Evolutionary conservation across 1,140 invertebrate species (phyloP), one percentile per base, ranked within the genome.

Genomic region (Drosophila burlai): DNA sequence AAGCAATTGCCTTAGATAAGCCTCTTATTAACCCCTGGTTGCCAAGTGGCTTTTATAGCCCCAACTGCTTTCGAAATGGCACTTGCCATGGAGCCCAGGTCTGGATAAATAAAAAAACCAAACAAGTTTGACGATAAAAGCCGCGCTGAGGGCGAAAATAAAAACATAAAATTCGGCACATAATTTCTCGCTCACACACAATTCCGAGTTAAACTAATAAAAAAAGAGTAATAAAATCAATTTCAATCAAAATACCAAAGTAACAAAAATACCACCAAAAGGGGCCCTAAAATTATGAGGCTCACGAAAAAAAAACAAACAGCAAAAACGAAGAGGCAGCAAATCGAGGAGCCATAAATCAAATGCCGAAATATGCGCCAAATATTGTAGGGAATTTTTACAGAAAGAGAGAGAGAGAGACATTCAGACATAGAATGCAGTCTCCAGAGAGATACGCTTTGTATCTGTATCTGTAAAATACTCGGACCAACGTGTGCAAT

Each of bases 151-250:
- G 71, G 76, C 64, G 76, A 64, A 83, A 80, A 84, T 84, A 61
- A 76, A 83, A 72, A 40, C 72, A 81, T 83, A 77, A 84, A 83
- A 84, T 50, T 47, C 60, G 59, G 66, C 81, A 68, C 81, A 83
- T 72, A 80, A 84, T 76, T 83, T 61, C 75, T 57, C 58, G 57
- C 67, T 62, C 63, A 49, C 67, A 57, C 73, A 67, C 67, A 34
- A 52, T 15, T 24, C 16, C 16, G 7, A 55, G 62, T 69, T 79
- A 43, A 83, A 73, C 81, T 80, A 76, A 84, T 76, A 69, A 80
- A 63, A 77, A 68, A 82, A 49, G 62, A 58, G 61, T 84, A 83
- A 84, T 84, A 84, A 84, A 84, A 84, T 84, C 81, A 84, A 84
- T 84, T 84, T 84, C 81, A 84, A 84, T 84, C 81, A 81, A 83